phyloP scores from a whole-genome alignment of 37 sponge, comb jelly and placozoan species.

The Mnemiopsis leidyi region DNA sequence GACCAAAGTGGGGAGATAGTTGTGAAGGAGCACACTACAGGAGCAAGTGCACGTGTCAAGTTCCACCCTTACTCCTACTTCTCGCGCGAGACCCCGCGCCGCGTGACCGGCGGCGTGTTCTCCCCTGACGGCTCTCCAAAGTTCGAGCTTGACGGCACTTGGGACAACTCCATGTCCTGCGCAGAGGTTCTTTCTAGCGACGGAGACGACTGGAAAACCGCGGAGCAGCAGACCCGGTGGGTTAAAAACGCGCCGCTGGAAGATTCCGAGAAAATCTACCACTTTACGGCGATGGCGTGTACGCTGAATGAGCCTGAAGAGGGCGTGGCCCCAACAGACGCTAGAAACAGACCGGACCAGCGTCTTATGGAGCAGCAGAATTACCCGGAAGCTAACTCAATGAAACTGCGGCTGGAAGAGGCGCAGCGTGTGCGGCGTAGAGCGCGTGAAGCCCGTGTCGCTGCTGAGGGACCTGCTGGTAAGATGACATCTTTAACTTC shows the following conservation, averaged over 20 bases:
- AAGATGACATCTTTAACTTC: slow-evolving; percentile 16
- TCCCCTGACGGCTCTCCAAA: slow-evolving; percentile 69
- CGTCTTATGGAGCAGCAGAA: slow-evolving; percentile 59
- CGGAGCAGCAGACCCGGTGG: neutral
- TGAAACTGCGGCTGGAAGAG: slow-evolving; percentile 82
- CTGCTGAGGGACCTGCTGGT: slow-evolving; percentile 76
- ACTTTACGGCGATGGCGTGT: slow-evolving; percentile 76
- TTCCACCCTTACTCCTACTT: slow-evolving; percentile 87
- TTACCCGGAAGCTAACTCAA: slow-evolving; percentile 27
- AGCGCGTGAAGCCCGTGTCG: slow-evolving; percentile 80
- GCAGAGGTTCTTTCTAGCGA: slow-evolving; percentile 69
- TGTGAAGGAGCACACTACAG: slow-evolving; percentile 86
- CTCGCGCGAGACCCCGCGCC: slow-evolving; percentile 67
- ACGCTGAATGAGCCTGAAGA: slow-evolving; percentile 86
- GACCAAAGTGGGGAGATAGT: slow-evolving; percentile 94
- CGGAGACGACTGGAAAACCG: slow-evolving; percentile 67
- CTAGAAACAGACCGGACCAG: slow-evolving; percentile 86
- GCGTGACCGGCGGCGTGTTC: slow-evolving; percentile 79
- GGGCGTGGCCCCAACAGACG: slow-evolving; percentile 91
- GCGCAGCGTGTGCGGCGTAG: slow-evolving; percentile 89
- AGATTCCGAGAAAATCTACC: slow-evolving; percentile 77
- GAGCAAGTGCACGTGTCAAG: slow-evolving; percentile 80
- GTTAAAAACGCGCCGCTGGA: slow-evolving; percentile 18
- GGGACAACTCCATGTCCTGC: slow-evolving; percentile 82
- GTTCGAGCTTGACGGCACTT: slow-evolving; percentile 84